phyloP scores from a whole-genome alignment of 1,140 invertebrate species.

The Drosophila trapezifrons region DNA sequence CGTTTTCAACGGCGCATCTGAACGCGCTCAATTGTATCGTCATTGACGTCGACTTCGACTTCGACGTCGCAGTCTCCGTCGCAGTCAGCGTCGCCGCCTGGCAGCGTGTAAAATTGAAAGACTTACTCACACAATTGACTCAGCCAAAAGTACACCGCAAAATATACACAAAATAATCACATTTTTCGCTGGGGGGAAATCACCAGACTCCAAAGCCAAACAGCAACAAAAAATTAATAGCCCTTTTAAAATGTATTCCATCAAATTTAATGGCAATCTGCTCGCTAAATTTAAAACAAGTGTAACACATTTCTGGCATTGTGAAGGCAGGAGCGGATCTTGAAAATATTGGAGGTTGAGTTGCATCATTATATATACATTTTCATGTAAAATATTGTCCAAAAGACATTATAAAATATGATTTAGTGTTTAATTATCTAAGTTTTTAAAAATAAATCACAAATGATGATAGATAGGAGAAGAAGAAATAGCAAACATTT shows the following conservation, averaged over 20 bases:
- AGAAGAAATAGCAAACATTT: too few species aligned
- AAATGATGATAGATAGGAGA: too few species aligned
- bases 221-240: background rate
- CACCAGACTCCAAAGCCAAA: background rate
- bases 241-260: slow-evolving; percentile 6
- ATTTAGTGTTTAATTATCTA: too few species aligned
- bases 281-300: background rate
- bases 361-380: too few species aligned
- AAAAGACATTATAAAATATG: too few species aligned
- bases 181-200: slow-evolving; percentile 6
- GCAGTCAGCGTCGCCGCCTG: slow-evolving; percentile 9
- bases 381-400: too few species aligned
- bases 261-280: slow-evolving; percentile 6
- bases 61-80: background rate
- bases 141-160: slow-evolving; percentile 24
- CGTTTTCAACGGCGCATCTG: slow-evolving; percentile 45
- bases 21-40: slow-evolving; percentile 61
- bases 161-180: slow-evolving; percentile 2
- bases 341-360: background rate
- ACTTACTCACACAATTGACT: slow-evolving; percentile 73
- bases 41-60: slow-evolving; percentile 27
- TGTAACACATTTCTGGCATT: background rate
- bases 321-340: background rate
- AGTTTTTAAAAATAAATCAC: too few species aligned
- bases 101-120: slow-evolving; percentile 68